Evolutionary conservation across 2,888 invertebrate species (phyloP).

Genomic region (Cantharis nigra): DNA sequence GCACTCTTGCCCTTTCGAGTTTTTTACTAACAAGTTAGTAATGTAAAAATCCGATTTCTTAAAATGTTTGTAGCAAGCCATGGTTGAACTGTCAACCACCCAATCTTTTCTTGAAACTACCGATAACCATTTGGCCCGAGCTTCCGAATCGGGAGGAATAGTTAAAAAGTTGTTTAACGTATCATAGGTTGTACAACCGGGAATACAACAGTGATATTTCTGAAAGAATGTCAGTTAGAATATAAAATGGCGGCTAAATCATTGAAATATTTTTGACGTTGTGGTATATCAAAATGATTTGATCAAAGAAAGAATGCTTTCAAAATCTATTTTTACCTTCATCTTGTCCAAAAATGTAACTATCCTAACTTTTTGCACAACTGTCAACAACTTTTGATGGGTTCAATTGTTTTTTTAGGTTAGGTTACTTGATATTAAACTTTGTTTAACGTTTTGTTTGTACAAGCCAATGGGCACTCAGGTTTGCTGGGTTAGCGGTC

Average conservation of each 20-base stretch:
- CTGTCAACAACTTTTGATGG: background rate
- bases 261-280: background rate
- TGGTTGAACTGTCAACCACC: conserved; percentile 12
- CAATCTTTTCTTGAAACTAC: conserved; percentile 18
- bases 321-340: background rate
- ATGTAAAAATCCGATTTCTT: background rate
- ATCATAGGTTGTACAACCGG: conserved; percentile 22
- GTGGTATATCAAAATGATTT: background rate
- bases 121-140: conserved; percentile 14
- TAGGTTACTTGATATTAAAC: background rate
- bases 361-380: background rate
- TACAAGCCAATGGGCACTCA: background rate
- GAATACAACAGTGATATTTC: conserved; percentile 27
- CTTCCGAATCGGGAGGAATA: conserved; percentile 7
- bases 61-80: conserved; percentile 21
- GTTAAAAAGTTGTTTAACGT: conserved; percentile 8
- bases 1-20: background rate
- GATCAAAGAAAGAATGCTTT: background rate
- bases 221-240: conserved; percentile 13
- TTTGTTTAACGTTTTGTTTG: background rate
- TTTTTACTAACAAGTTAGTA: background rate
- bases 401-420: background rate
- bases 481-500: too few species aligned
- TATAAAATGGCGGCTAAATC: background rate
- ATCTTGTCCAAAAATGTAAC: background rate